Base-by-base conservation (phyloP, 1,140 invertebrate genomes). In the Philotrypesis tridentata region DNA sequence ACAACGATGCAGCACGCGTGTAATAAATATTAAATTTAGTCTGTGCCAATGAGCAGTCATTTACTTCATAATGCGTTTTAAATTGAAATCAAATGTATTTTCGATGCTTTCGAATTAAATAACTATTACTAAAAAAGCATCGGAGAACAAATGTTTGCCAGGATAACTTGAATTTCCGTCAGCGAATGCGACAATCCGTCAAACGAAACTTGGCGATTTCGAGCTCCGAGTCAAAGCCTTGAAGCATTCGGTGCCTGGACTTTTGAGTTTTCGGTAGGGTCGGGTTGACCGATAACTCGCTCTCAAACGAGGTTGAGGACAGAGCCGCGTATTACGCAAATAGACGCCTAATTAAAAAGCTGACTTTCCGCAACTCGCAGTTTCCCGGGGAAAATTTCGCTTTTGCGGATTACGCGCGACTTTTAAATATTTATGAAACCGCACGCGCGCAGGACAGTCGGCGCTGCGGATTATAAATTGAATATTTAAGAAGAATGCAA, bases 311-410 rank as follows among this genome's bases (percentile, higher is more conserved):
- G 48, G 9, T 61, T 17, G 23, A n/a, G n/a, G n/a, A n/a, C n/a
- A 65, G 12, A 31, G 27, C 48, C 21, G 48, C 61, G 72, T 82
- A 76, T 86, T 83, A 77, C 82, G 72, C 40, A 84, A 85, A 79
- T 78, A 79, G 67, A 82, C 17, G 65, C 71, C 65, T 87, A 87
- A 88, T 88, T 88, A 86, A 88, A 87, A 87, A 87, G 60, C 83
- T 37, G 37, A 67, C 78, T 84, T 40, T 70, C 71, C 25, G n/a
- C 37, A 68, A 25, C 65, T 27, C 17, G 3, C 65, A 25, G 17
- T 55, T 55, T 55, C 8, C n/a, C 23, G 31, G 27, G n/a, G 61
- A 31, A 67, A 55, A 11, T 55, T 31, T 25, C 14, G 29, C 31
- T n/a, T 27, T 78, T 37, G 21, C n/a, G 76, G 65, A 67, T 65